Evolutionary conservation across 1,140 invertebrate species (phyloP).

Genomic region (Drosophila kepulauana): DNA sequence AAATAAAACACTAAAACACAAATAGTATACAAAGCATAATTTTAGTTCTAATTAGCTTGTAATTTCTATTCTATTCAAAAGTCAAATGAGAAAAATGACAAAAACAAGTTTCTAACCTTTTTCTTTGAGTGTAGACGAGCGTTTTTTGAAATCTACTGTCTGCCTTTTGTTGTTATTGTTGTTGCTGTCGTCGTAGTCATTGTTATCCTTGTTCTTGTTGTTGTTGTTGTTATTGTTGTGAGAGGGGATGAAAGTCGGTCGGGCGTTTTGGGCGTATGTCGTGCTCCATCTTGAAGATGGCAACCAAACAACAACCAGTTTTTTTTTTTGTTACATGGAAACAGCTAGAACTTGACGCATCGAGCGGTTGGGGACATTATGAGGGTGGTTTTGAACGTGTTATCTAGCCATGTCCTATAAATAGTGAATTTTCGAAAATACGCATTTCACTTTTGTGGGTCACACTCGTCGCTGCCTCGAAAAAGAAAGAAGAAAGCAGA

Average conservation of each 20-base stretch:
- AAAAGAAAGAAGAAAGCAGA: neutral
- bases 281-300: constrained; percentile 68
- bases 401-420: constrained; percentile 36
- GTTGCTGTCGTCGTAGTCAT: neutral
- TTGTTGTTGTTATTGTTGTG: constrained; percentile 36
- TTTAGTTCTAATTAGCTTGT: constrained; percentile 15
- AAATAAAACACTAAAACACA: neutral
- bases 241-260: constrained; percentile 73
- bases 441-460: constrained; percentile 25
- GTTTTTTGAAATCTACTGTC: constrained; percentile 42
- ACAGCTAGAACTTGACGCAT: constrained; percentile 25
- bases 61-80: neutral
- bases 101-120: constrained; percentile 47
- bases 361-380: constrained; percentile 20
- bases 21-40: neutral
- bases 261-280: constrained; percentile 49
- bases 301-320: constrained; percentile 69
- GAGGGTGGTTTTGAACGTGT: constrained; percentile 42
- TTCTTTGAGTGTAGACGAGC: constrained; percentile 65
- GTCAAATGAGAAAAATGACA: neutral
- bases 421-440: constrained; percentile 43
- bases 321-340: constrained; percentile 47
- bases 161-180: constrained; percentile 24
- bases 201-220: constrained; percentile 1
- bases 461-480: neutral